Evolutionary conservation across 2,113 vertebrate genomes (phyloP).

Genomic region (Crotalus tigris): DNA sequence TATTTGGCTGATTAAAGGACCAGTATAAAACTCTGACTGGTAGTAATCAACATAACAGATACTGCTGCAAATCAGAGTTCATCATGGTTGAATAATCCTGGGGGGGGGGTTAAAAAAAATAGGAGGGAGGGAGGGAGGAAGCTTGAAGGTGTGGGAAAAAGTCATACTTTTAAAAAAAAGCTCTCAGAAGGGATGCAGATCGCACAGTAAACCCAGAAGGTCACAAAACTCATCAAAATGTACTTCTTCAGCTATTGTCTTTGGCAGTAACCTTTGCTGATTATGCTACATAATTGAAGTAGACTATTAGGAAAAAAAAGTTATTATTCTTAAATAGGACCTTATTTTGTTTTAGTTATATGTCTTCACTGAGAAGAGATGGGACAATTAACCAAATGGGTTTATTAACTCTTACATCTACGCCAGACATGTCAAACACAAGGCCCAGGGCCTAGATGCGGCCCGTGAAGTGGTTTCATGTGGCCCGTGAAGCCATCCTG

Average conservation of each 20-base stretch:
- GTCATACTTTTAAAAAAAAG: conserved; percentile 22
- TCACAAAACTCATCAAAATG: neutral
- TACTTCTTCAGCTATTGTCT: neutral
- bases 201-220: neutral
- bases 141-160: neutral
- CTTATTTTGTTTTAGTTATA: neutral
- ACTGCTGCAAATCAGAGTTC: conserved; percentile 8
- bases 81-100: conserved; percentile 24
- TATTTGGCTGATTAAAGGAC: conserved; percentile 7
- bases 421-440: no score
- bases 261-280: neutral
- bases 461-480: no score
- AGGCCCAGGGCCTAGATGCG: no score
- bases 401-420: neutral
- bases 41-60: neutral
- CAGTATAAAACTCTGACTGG: neutral
- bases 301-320: neutral
- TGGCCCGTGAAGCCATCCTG: no score
- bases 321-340: neutral
- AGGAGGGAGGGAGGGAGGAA: neutral
- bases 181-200: neutral
- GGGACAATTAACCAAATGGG: neutral
- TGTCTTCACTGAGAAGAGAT: neutral
- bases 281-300: neutral
- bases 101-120: conserved; percentile 1